These are phyloP conservation scores for Channa argus DNA, from an alignment of 2,113 vertebrate species.

Conservation along the genomic window DNA sequence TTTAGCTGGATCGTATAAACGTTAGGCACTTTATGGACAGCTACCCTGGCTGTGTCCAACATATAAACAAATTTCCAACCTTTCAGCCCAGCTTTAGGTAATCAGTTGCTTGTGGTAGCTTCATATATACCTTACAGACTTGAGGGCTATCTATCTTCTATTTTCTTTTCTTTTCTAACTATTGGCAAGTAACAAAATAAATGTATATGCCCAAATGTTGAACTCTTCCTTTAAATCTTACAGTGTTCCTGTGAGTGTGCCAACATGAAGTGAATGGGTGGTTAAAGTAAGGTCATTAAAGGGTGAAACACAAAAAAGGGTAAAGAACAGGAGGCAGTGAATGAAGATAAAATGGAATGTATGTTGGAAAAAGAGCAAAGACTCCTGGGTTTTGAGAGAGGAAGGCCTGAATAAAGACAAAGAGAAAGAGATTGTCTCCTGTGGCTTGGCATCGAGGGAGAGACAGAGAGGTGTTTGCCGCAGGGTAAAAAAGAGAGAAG, in stretches of 20 bases:
- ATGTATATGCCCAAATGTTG: too few relatives aligned
- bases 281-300: conserved; percentile 30
- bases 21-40: too few relatives aligned
- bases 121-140: too few relatives aligned
- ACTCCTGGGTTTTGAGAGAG: conserved; percentile 20
- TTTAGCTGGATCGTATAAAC: too few relatives aligned
- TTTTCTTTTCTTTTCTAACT: too few relatives aligned
- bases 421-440: not conserved
- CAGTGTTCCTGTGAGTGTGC: conserved; percentile 1
- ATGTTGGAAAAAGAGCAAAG: conserved; percentile 10
- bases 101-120: too few relatives aligned
- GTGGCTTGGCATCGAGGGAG: conserved; percentile 3
- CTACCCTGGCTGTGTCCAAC: too few relatives aligned
- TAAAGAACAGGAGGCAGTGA: conserved; percentile 15
- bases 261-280: conserved; percentile 20
- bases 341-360: conserved; percentile 38
- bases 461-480: conserved; percentile 30
- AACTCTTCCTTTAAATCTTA: not conserved
- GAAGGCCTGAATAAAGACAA: conserved; percentile 19
- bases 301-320: conserved; percentile 8
- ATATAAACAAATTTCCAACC: too few relatives aligned
- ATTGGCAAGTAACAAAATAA: too few relatives aligned
- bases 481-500: conserved; percentile 32
- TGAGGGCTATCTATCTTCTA: too few relatives aligned
- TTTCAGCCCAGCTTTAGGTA: too few relatives aligned